Conservation (phyloP, 2,113 vertebrate species). For the Scomber colias region DNA sequence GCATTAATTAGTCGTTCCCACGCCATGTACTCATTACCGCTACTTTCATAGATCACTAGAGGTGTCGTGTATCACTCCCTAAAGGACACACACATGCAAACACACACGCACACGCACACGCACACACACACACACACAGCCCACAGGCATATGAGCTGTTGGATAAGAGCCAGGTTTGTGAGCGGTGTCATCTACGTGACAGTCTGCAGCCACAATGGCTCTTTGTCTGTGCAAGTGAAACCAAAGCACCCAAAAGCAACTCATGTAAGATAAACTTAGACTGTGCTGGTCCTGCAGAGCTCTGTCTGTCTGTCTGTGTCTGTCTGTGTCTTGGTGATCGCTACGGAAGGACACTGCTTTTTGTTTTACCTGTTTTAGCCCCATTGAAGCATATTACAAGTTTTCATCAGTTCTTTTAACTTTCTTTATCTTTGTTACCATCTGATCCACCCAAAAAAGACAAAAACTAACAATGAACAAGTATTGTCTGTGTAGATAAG, state of each 20-base stretch:
- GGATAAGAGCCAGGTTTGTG: constrained; percentile 13
- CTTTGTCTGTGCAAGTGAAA: constrained; percentile 46
- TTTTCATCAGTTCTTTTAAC: too few species aligned
- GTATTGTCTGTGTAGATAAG: too few species aligned
- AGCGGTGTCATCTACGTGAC: constrained; percentile 29
- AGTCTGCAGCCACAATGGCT: constrained; percentile 38
- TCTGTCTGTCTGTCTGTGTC: too few species aligned
- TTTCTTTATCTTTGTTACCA: too few species aligned
- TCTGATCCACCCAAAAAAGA: too few species aligned
- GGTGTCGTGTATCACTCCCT: constrained; percentile 62
- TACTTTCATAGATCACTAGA: constrained; percentile 3
- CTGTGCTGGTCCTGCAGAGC: background rate
- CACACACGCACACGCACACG: constrained; percentile 20
- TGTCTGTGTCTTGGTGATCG: background rate
- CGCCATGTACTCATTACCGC: constrained; percentile 20
- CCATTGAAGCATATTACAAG: too few species aligned
- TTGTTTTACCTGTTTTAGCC: too few species aligned
- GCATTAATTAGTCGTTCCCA: constrained; percentile 58
- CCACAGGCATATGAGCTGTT: constrained; percentile 10
- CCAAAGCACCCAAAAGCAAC: constrained; percentile 20
- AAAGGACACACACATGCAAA: background rate
- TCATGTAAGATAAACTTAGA: background rate
- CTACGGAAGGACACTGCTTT: background rate
- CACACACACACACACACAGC: constrained; percentile 10
- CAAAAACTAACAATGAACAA: too few species aligned